Evolutionary conservation across 2,888 invertebrate genomes (phyloP).

Genomic region (Agrotis puta): DNA sequence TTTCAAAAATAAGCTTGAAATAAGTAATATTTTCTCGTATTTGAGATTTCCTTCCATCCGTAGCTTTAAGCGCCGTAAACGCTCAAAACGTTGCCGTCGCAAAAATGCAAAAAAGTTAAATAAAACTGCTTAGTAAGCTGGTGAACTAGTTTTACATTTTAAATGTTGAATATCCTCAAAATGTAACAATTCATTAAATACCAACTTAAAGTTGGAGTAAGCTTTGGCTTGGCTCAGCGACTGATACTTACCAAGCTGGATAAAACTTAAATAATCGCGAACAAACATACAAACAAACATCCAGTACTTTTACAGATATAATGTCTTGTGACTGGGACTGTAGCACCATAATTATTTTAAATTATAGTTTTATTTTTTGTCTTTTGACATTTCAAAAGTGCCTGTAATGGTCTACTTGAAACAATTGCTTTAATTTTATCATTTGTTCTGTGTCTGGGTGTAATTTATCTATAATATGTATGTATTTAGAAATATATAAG

Average conservation of each 20-base stretch:
- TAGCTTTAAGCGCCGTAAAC: background rate
- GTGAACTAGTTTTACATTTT: conserved; percentile 13
- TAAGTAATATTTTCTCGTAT: background rate
- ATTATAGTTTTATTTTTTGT: too few relatives aligned
- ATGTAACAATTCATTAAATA: conserved; percentile 9
- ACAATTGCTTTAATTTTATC: too few relatives aligned
- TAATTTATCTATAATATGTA: too few relatives aligned
- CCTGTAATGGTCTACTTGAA: too few relatives aligned
- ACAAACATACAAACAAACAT: too few relatives aligned
- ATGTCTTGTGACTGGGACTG: too few relatives aligned
- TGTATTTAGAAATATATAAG: too few relatives aligned
- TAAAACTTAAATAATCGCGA: too few relatives aligned
- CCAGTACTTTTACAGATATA: too few relatives aligned
- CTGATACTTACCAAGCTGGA: background rate
- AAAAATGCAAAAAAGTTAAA: conserved; percentile 8
- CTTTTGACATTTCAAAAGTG: too few relatives aligned
- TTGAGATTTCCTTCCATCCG: background rate
- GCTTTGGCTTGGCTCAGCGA: background rate
- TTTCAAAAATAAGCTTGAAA: background rate
- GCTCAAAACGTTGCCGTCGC: background rate
- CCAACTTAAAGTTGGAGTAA: background rate
- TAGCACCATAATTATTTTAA: too few relatives aligned
- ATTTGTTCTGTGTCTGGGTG: too few relatives aligned
- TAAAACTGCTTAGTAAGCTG: conserved; percentile 18
- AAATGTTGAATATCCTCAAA: conserved; percentile 12